These are phyloP conservation scores for Nephotettix cincticeps DNA, from an alignment of 1,140 invertebrate genomes.

Conservation along the genomic window DNA sequence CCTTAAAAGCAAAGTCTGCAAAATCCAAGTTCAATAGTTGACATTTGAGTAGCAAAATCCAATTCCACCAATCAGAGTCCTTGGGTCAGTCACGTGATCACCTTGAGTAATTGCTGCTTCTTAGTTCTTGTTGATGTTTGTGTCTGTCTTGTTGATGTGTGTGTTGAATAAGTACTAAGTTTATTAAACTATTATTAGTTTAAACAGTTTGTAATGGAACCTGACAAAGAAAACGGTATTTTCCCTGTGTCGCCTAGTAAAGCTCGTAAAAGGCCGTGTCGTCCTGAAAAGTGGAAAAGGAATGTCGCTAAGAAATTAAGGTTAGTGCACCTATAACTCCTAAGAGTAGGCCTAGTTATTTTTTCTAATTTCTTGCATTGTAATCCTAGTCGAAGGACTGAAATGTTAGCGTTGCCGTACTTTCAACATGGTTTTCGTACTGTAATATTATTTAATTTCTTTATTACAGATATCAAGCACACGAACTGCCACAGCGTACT, in stretches of 20 bases:
- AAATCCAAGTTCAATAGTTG: too few relatives aligned
- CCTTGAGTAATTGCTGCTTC: neutral
- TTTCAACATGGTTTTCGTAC: neutral
- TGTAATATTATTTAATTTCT: neutral
- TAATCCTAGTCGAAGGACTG: neutral
- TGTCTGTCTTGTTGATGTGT: neutral
- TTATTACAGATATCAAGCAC: too few relatives aligned
- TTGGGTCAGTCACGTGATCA: slow-evolving; percentile 11
- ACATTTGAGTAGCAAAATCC: slow-evolving; percentile 25
- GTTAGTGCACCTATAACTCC: neutral
- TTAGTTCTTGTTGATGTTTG: neutral
- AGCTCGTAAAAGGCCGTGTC: neutral
- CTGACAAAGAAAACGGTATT: slow-evolving; percentile 9
- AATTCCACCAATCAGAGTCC: slow-evolving; percentile 18
- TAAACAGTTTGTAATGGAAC: slow-evolving; percentile 18
- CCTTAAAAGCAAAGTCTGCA: slow-evolving; percentile 25
- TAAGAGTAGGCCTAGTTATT: neutral
- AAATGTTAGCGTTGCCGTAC: slow-evolving; percentile 9
- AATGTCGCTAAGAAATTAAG: slow-evolving; percentile 9
- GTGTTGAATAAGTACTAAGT: neutral
- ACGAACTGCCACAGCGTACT: neutral
- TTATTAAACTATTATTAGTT: neutral
- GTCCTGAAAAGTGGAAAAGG: neutral
- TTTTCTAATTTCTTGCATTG: neutral
- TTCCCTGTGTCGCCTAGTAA: slow-evolving; percentile 12